Evolutionary conservation across 2,888 invertebrate species (phyloP), one percentile per base, ranked within the genome.

Genomic region (Agrochola litura): DNA sequence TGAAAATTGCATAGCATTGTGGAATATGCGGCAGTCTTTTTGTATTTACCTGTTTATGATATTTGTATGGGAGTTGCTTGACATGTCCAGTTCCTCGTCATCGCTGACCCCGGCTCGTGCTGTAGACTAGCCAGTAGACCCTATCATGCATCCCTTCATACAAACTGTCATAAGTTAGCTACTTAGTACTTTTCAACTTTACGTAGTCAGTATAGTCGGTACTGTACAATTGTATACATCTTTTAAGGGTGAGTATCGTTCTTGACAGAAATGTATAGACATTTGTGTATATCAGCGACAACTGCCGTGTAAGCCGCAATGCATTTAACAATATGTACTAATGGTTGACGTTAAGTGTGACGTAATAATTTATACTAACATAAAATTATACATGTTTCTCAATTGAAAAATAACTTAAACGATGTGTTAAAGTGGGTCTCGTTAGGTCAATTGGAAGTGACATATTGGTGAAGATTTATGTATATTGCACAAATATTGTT

Each of bases 21-120:
- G 96, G 95, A 94, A 94, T 96, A 96, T 96, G 95, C 96, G 96
- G 95, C 96, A 95, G 96, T 94, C 93, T 91, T 94, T 91, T 79
- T 85, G 81, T 79, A 86, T 78, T 88, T 89, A 87, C 89, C 73
- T 89, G 86, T 89, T 82, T 91, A 89, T 92, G 88, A 92, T 93
- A 89, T 86, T 89, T 88, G 92, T 92, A 92, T 92, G 90, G 91
- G 90, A 90, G 88, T 92, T 92, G 92, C 92, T 93, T 95, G 87
- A 90, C 82, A 91, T 90, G 91, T 91, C 90, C 89, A 89, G 88
- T 86, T 86, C 91, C 91, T 91, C 91, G 89, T 91, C 91, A 92
- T 92, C 90, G 89, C 89, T 87, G 91, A 88, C 89, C 90, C 92
- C 91, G 90, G 91, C 91, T 92, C 92, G 89, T 89, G 90, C 88